These are phyloP conservation scores for Drosophila novamexicana DNA, from an alignment of 1,140 invertebrate species.

Conservation along the genomic window DNA sequence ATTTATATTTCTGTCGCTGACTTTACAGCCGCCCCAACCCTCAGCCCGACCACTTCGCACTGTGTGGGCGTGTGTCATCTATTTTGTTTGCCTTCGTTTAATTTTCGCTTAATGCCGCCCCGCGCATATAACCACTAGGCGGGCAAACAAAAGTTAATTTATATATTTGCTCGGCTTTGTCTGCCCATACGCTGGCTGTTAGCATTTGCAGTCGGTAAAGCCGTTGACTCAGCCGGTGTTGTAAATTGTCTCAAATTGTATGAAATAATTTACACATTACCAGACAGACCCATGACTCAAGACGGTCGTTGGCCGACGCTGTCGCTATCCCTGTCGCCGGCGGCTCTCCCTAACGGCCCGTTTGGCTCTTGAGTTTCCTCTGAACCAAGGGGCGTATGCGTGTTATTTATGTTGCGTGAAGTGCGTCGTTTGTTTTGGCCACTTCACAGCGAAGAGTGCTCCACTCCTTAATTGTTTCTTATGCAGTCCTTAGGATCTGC, in stretches of 20 bases:
- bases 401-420: slow-evolving; percentile 81
- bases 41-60: neutral
- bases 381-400: slow-evolving; percentile 72
- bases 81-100: slow-evolving; percentile 63
- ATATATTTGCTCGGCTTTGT: slow-evolving; percentile 66
- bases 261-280: slow-evolving; percentile 81
- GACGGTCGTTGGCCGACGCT: slow-evolving; percentile 41
- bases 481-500: slow-evolving; percentile 59
- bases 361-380: slow-evolving; percentile 55
- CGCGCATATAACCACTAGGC: neutral
- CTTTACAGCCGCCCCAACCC: slow-evolving; percentile 11
- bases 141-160: slow-evolving; percentile 74
- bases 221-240: slow-evolving; percentile 52
- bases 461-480: slow-evolving; percentile 74
- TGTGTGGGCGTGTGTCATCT: slow-evolving; percentile 40
- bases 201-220: slow-evolving; percentile 52
- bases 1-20: slow-evolving; percentile 53
- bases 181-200: slow-evolving; percentile 61
- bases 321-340: slow-evolving; percentile 31
- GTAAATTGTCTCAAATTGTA: slow-evolving; percentile 81
- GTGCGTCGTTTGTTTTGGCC: slow-evolving; percentile 76
- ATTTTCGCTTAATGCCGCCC: slow-evolving; percentile 51
- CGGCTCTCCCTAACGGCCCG: slow-evolving; percentile 29
- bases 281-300: slow-evolving; percentile 71
- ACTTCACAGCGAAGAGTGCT: slow-evolving; percentile 69